Evolutionary conservation across 1,140 invertebrate genomes (phyloP).

Genomic region (Nasonia longicornis): DNA sequence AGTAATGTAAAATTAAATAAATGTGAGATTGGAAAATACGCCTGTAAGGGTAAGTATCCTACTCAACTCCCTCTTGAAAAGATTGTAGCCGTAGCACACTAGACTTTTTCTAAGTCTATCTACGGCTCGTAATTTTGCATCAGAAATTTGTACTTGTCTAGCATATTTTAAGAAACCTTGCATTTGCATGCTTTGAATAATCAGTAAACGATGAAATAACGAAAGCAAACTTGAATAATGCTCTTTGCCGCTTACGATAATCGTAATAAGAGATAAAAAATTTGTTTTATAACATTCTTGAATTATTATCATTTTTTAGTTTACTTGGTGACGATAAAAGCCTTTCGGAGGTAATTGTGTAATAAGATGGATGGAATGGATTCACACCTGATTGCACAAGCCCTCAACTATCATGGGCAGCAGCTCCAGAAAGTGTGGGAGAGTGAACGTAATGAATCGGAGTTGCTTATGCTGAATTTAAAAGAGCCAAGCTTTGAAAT

Average conservation of each 20-base stretch:
- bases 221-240: too few species aligned
- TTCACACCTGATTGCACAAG: slow-evolving; percentile 76
- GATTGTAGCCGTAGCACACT: neutral
- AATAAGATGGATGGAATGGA: slow-evolving; percentile 71
- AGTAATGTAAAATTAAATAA: slow-evolving; percentile 6
- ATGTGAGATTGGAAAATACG: slow-evolving; percentile 16
- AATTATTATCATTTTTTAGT: neutral
- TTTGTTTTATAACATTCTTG: neutral
- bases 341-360: neutral
- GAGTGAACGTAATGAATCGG: slow-evolving; percentile 80
- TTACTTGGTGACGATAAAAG: neutral
- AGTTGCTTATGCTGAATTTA: slow-evolving; percentile 76
- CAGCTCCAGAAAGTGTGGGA: slow-evolving; percentile 89
- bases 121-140: neutral
- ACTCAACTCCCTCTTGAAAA: neutral
- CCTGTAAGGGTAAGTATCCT: slow-evolving; percentile 6
- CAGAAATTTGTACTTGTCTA: neutral
- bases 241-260: neutral
- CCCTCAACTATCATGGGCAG: slow-evolving; percentile 86
- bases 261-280: neutral
- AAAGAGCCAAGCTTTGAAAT: slow-evolving; percentile 78
- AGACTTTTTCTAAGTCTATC: neutral
- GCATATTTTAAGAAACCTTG: neutral
- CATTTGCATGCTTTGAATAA: neutral
- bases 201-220: neutral